Conservation (phyloP, 2,113 vertebrate species). For the mouse (Mus musculus) region DNA sequence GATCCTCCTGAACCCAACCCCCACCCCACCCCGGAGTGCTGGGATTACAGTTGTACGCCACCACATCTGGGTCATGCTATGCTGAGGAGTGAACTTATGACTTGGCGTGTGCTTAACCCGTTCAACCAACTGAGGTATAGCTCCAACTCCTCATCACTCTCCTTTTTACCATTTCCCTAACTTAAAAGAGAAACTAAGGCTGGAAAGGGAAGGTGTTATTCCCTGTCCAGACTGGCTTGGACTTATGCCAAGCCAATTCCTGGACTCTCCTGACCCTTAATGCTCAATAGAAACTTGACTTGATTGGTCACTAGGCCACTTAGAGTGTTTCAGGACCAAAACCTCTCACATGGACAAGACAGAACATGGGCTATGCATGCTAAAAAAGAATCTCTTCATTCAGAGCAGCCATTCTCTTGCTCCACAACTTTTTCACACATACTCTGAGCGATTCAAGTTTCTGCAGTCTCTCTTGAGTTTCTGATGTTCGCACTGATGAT, state of each 20-base stretch:
- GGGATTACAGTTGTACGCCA: background rate
- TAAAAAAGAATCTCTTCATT: background rate
- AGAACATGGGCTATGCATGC: background rate
- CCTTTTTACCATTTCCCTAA: slow-evolving; percentile 1
- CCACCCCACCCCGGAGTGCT: background rate
- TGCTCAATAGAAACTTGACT: background rate
- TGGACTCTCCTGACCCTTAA: background rate
- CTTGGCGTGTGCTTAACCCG: too few relatives aligned
- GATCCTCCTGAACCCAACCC: background rate
- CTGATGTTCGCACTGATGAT: background rate
- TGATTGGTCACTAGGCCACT: background rate
- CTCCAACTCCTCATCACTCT: background rate
- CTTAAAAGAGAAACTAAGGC: background rate
- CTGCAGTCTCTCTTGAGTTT: background rate
- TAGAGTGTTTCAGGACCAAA: background rate
- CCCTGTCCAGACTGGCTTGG: background rate
- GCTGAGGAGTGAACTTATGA: background rate
- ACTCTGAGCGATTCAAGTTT: background rate
- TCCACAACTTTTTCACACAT: background rate
- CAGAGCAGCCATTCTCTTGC: background rate
- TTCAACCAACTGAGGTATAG: too few relatives aligned
- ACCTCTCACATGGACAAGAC: background rate
- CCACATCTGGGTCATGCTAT: background rate
- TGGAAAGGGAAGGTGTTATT: background rate
- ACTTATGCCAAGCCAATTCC: background rate